Evolutionary conservation across 1,140 invertebrate genomes (phyloP), one percentile per base, ranked within the genome.

Genomic region (Caenorhabditis inopinata): DNA sequence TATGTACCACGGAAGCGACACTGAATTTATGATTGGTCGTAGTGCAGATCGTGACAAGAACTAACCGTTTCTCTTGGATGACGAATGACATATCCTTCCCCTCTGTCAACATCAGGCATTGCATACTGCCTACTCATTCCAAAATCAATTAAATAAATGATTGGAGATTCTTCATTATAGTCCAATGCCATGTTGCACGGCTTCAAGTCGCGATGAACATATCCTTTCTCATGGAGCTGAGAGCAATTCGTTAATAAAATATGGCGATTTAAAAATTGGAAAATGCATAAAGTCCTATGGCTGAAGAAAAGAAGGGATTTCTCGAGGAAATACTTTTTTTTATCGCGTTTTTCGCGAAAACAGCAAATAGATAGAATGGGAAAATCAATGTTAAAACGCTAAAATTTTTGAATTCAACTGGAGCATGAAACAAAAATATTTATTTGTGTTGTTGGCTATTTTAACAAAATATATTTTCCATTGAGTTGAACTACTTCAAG

Each of bases 1-100:
- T 38, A 38, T 1, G 79, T 45, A 76, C 73, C 51, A 78, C 74
- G 74, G 73, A 78, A 78, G 51, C 79, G 74, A 23, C 75, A 49
- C 75, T 80, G 74, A 76, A 76, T 47, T 29, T 0, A 25, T 32
- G 45, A n/a, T n/a, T n/a, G n/a, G n/a, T n/a, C n/a, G n/a, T n/a
- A n/a, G n/a, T n/a, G n/a, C n/a, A 23, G n/a, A 32, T 74, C 9
- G 11, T n/a, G 27, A 25, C 6, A 5, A 32, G 9, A 32, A n/a
- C 6, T 7, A 29, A 68, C 58, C n/a, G 58, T 9, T 21, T 68
- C 58, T 68, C 58, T n/a, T 5, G 58, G 58, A 68, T 21, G n/a
- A 38, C 58, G 58, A 21, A 68, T 68, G 2, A 38, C 58, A 42
- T 29, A 68, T 12, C 25, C 4, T 23, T 3, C n/a, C 5, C 38